A percentile compares a stretch with the other conserved stretches of the same genome.
These are phyloP conservation scores for Coturnix japonica DNA, from an alignment of 2,113 vertebrate genomes.

Conservation along the genomic window DNA sequence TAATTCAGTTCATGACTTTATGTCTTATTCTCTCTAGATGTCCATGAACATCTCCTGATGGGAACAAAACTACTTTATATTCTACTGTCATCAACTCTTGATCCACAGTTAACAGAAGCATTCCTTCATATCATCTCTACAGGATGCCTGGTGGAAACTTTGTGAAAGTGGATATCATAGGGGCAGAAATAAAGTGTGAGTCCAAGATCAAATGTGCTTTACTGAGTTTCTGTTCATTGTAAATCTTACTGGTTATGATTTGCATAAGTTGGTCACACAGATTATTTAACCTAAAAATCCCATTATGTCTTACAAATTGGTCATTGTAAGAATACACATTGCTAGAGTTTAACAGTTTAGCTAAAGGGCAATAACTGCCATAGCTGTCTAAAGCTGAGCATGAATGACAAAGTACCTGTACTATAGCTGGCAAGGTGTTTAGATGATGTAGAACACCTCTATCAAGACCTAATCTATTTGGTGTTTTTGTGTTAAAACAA, in stretches of 20 bases:
- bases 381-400: background rate
- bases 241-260: background rate
- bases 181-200: background rate
- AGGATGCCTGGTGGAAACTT: background rate
- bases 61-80: background rate
- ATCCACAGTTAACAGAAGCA: background rate
- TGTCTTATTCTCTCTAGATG: background rate
- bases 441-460: background rate
- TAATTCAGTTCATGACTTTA: background rate
- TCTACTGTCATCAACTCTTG: background rate
- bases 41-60: background rate
- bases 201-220: background rate
- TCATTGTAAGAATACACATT: background rate
- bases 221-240: background rate
- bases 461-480: background rate
- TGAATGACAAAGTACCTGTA: background rate
- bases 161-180: background rate
- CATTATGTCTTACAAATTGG: background rate
- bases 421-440: background rate
- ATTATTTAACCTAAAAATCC: background rate
- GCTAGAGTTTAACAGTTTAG: background rate
- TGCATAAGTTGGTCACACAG: background rate
- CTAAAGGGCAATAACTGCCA: background rate
- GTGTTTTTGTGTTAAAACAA: background rate
- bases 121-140: background rate